These are phyloP conservation scores for Zosterops hypoxanthus DNA, from an alignment of 2,113 vertebrate genomes.

Conservation along the genomic window DNA sequence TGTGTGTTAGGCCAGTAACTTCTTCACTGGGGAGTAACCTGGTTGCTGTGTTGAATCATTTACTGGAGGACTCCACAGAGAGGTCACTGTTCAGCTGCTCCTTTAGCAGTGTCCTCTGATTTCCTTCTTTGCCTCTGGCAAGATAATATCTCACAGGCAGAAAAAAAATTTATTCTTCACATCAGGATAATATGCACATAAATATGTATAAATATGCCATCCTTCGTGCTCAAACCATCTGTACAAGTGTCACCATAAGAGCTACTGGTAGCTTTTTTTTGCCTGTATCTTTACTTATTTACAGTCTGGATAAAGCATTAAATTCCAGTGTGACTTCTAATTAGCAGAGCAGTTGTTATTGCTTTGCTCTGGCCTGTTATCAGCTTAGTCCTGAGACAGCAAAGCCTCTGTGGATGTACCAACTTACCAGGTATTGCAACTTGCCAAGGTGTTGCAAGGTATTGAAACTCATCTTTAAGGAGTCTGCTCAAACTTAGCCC, in stretches of 20 bases:
- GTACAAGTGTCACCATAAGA: neutral
- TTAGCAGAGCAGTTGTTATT: neutral
- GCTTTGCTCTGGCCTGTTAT: neutral
- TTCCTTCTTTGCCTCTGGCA: neutral
- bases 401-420: neutral
- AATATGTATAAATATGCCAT: slow-evolving; percentile 20
- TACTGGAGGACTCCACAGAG: neutral
- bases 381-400: neutral
- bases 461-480: neutral
- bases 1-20: neutral
- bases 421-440: neutral
- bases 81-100: neutral
- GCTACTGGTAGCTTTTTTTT: neutral
- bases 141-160: neutral
- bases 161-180: slow-evolving; percentile 25
- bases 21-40: neutral
- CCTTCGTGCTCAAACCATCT: neutral
- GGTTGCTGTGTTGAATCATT: neutral
- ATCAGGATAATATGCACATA: neutral
- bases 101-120: neutral
- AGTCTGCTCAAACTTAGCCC: neutral
- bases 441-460: neutral
- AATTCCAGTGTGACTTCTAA: neutral
- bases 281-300: slow-evolving; percentile 3
- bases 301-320: neutral